Evolutionary conservation across 2,113 vertebrate genomes (phyloP).

Genomic region (Gambusia affinis): DNA sequence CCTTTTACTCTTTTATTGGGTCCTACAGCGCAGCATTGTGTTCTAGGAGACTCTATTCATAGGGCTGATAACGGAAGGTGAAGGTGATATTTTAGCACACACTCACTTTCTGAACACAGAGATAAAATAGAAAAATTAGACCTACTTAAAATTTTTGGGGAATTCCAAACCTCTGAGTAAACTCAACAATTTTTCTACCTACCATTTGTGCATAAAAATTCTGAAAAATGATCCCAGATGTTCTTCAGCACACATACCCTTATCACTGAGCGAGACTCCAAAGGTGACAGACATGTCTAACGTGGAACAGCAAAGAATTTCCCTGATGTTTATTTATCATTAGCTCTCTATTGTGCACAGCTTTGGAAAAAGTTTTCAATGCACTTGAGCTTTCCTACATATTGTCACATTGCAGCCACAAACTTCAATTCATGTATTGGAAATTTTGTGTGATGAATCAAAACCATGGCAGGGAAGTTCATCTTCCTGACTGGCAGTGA

Average conservation of each 20-base stretch:
- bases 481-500: background rate
- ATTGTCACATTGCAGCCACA: background rate
- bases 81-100: slow-evolving; percentile 68
- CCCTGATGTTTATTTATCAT: background rate
- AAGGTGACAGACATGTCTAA: slow-evolving; percentile 42
- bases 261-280: slow-evolving; percentile 44
- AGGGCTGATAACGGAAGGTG: slow-evolving; percentile 73
- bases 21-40: slow-evolving; percentile 69
- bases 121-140: slow-evolving; percentile 71
- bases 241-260: background rate
- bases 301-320: background rate
- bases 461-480: background rate
- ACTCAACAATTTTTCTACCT: slow-evolving; percentile 19
- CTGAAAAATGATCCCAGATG: slow-evolving; percentile 21
- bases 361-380: no score
- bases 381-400: background rate
- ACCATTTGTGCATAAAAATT: slow-evolving; percentile 53
- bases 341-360: background rate
- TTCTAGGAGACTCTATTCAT: slow-evolving; percentile 77
- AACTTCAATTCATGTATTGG: background rate
- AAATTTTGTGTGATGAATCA: background rate
- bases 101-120: slow-evolving; percentile 45
- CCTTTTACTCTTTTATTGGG: slow-evolving; percentile 82
- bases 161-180: slow-evolving; percentile 45
- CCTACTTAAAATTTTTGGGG: slow-evolving; percentile 56